A percentile compares a stretch with the other conserved stretches of the same genome.
phyloP scores from a whole-genome alignment of 2,888 invertebrate genomes.

The Heliconius hortense region DNA sequence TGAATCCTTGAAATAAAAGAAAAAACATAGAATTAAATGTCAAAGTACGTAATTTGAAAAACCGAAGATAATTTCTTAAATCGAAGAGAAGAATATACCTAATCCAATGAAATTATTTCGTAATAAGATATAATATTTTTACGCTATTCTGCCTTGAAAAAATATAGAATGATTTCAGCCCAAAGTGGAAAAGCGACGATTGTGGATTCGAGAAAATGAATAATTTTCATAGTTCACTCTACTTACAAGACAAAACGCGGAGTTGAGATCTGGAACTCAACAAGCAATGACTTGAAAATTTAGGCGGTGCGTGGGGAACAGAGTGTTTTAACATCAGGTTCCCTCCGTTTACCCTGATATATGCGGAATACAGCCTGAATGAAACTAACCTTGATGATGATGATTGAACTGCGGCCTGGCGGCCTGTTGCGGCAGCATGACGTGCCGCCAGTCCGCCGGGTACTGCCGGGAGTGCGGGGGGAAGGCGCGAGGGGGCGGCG shows the following conservation, averaged over 20 bases:
- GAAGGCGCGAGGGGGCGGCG: constrained; percentile 55
- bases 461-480: constrained; percentile 69
- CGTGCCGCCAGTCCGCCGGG: constrained; percentile 75
- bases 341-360: no score
- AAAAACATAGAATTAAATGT: background rate
- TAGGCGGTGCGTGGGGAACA: background rate
- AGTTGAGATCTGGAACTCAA: background rate
- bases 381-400: constrained; percentile 69
- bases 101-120: background rate
- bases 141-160: background rate
- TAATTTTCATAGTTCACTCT: background rate
- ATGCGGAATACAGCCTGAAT: no score
- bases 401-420: constrained; percentile 72
- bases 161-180: background rate
- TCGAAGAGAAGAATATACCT: background rate
- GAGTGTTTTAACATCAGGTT: background rate
- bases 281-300: background rate
- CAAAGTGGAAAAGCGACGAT: background rate
- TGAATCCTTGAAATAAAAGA: constrained; percentile 53
- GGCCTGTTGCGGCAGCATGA: constrained; percentile 83
- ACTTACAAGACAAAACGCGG: background rate
- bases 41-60: background rate
- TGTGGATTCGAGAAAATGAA: background rate
- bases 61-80: background rate
- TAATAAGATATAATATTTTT: background rate